Percentiles rank a stretch among this genome's conserved stretches.
phyloP scores from a whole-genome alignment of 2,113 vertebrate genomes.

The Erythrocercus mccallii region DNA sequence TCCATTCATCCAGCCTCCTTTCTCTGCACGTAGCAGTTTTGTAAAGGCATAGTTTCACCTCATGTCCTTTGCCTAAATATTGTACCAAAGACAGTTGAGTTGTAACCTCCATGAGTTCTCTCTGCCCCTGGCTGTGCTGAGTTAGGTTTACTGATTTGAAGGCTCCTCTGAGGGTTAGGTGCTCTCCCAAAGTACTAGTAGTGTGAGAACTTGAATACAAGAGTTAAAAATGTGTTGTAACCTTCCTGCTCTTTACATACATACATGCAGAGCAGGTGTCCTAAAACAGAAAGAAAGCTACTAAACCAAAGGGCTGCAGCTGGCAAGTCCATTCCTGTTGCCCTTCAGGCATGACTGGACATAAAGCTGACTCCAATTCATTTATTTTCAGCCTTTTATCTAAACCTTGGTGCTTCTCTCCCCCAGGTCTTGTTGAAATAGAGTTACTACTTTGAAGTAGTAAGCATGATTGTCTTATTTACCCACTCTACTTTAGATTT shows the following conservation, averaged over 20 bases:
- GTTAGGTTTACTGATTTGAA: not conserved
- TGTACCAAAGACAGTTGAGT: not conserved
- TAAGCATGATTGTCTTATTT: not conserved
- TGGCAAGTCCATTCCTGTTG: not conserved
- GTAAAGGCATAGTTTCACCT: not conserved
- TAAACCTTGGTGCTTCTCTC: not conserved
- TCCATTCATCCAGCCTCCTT: not conserved
- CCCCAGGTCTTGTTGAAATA: not conserved
- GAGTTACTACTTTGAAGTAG: not conserved
- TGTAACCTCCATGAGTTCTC: not conserved
- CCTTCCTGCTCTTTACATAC: not conserved
- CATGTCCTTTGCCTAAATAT: not conserved
- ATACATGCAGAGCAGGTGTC: not conserved
- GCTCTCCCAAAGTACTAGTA: fast-evolving
- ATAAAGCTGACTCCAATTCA: not conserved
- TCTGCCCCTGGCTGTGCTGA: not conserved
- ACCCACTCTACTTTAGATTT: not conserved
- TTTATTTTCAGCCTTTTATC: not conserved
- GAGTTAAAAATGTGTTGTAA: not conserved
- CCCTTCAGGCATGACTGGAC: not conserved
- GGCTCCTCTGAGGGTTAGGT: not conserved
- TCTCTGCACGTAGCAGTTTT: not conserved
- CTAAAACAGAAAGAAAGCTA: not conserved
- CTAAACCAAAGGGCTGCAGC: not conserved
- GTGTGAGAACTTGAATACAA: not conserved